Percentiles rank a stretch among this genome's conserved stretches.
Conservation (phyloP, 2,797 vertebrate species). For the Takifugu rubripes region DNA sequence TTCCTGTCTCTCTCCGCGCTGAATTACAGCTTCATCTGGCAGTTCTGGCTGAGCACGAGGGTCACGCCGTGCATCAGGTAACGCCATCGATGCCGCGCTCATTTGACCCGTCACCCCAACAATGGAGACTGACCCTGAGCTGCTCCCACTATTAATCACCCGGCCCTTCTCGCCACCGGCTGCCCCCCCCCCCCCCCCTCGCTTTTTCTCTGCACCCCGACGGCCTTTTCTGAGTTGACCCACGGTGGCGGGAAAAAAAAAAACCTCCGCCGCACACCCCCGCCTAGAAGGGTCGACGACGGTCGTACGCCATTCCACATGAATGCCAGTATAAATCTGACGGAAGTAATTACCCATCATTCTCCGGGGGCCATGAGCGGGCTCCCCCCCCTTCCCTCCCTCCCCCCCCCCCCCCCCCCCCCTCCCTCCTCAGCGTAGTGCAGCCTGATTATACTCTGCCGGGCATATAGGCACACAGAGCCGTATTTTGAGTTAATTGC, state of each 20-base stretch:
- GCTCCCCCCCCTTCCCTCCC: constrained; percentile 18
- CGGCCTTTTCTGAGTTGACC: constrained; percentile 24
- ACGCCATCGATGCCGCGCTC: constrained; percentile 55
- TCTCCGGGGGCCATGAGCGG: constrained; percentile 46
- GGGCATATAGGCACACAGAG: constrained; percentile 44
- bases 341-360: constrained; percentile 74
- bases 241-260: constrained; percentile 8
- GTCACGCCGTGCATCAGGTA: constrained; percentile 53
- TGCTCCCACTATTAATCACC: constrained; percentile 66
- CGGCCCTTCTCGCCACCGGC: constrained; percentile 38
- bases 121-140: constrained; percentile 64
- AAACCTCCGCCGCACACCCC: constrained; percentile 10
- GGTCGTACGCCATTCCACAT: constrained; percentile 51
- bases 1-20: constrained; percentile 13
- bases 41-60: constrained; percentile 28
- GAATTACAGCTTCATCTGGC: constrained; percentile 60
- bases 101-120: constrained; percentile 69
- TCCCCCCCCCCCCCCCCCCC: constrained; percentile 24
- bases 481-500: constrained; percentile 69
- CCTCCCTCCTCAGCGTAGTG: constrained; percentile 42
- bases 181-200: constrained; percentile 12
- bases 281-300: constrained; percentile 48
- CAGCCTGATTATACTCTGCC: constrained; percentile 55
- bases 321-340: constrained; percentile 69
- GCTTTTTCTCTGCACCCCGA: neutral